Percentiles rank a stretch among this genome's conserved stretches.
Evolutionary conservation across 2,888 invertebrate genomes (phyloP).

Genomic region (Linyphia triangularis): DNA sequence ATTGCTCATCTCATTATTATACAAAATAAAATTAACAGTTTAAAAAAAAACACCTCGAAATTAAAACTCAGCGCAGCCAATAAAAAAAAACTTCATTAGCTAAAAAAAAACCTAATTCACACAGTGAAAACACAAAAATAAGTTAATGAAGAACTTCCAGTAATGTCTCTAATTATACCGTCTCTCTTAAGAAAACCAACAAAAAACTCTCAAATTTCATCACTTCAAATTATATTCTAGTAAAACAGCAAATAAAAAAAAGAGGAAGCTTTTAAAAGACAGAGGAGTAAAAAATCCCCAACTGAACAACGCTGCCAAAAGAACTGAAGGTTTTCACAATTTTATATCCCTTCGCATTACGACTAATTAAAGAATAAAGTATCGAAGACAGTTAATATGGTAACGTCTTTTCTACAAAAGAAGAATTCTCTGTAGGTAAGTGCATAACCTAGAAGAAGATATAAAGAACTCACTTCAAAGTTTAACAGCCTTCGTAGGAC

Average conservation of each 20-base stretch:
- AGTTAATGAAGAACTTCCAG: background rate
- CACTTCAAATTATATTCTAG: background rate
- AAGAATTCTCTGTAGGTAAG: background rate
- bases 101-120: no score
- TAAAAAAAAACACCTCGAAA: no score
- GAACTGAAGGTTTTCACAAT: background rate
- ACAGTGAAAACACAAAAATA: background rate
- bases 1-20: no score
- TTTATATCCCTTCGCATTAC: background rate
- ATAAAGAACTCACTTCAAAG: background rate
- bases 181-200: background rate
- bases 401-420: no score
- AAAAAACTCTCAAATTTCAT: background rate
- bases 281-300: no score
- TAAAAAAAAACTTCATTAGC: no score
- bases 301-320: no score
- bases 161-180: background rate
- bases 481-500: background rate
- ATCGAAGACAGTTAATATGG: background rate
- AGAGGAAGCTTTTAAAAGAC: no score
- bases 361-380: background rate
- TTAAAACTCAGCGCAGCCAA: no score
- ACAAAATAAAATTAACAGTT: no score
- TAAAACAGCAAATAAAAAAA: background rate
- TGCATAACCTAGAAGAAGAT: background rate